Evolutionary conservation across 37 sponge, comb jelly and placozoan species (phyloP), one percentile per base, ranked within the genome.

Genomic region (Geodia barretti): DNA sequence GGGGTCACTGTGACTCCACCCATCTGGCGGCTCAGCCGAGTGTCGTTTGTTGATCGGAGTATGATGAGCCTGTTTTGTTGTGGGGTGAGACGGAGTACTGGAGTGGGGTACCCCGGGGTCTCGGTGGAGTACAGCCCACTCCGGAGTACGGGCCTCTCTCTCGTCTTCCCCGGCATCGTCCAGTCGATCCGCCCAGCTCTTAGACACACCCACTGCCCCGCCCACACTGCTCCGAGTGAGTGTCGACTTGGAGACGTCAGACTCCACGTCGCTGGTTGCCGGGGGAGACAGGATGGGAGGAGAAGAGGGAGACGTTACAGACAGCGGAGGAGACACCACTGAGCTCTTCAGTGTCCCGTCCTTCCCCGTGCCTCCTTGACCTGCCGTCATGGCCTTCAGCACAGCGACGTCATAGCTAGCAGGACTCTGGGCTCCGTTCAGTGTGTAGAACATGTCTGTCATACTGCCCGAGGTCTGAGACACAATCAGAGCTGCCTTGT

Each of bases 321-420:
- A 23, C n/a, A 8, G 54, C 25, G 75, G 54, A 42, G 19, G 60
- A 38, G 75, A 1, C 8, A 28, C 30, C 75, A 21, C 35, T 24
- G n/a, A n/a, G n/a, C n/a, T n/a, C 7, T 47, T 47, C 54, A 47
- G 14, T 7, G 14, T 47, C 7, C 11, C 54, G 14, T 47, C 54
- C 7, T 14, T 47, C 11, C 14, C 11, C 14, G 54, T 14, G 7
- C 54, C 54, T 17, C 7, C 54, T 17, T 7, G 7, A 47, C 11
- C 11, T 17, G 54, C 54, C 14, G 54, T 38, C 41, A 79, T 8
- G 7, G 43, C 68, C 38, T 29, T 79, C 58, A 67, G 36, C 2
- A 81, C 36, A 2, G 81, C 81, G 19, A 70, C 39, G 70, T 81
- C 81, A 24, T 60, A 26, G 33, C 34, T 68, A 5, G 68, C 68